phyloP scores from a whole-genome alignment of 1,140 invertebrate genomes.

The Caenorhabditis inopinata region DNA sequence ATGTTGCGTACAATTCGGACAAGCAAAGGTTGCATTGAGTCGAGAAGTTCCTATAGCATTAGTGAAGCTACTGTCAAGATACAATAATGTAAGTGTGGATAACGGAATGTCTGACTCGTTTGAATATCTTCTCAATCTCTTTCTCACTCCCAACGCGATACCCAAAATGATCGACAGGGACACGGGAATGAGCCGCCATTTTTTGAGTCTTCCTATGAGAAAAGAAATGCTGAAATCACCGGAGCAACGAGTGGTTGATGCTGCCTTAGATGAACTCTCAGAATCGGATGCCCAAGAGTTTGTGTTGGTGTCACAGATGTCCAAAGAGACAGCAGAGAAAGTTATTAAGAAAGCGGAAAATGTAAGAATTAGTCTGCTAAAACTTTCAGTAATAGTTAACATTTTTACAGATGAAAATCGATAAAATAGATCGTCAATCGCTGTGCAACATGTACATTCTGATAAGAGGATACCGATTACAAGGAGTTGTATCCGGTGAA shows the following conservation, averaged over 20 bases:
- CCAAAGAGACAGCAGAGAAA: background rate
- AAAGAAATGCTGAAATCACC: slow-evolving; percentile 10
- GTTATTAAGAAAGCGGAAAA: background rate
- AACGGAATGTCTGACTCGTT: background rate
- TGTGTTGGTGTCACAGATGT: background rate
- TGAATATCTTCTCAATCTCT: background rate
- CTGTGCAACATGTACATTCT: background rate
- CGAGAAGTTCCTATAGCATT: background rate
- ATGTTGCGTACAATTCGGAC: background rate
- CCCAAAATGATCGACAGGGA: background rate
- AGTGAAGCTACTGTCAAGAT: background rate
- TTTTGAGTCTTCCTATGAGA: background rate
- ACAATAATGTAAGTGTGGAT: background rate
- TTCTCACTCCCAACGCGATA: background rate
- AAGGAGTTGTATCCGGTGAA: background rate
- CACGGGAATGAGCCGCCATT: background rate
- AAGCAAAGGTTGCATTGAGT: background rate
- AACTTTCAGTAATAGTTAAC: too few species aligned
- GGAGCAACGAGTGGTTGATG: slow-evolving; percentile 1
- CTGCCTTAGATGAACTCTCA: background rate
- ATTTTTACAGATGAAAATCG: background rate
- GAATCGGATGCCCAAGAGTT: slow-evolving; percentile 3
- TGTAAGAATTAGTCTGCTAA: background rate
- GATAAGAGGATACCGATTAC: background rate
- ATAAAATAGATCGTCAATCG: background rate